A percentile compares a stretch with the other conserved stretches of the same genome.
phyloP scores from a whole-genome alignment of 1,140 invertebrate species.

The Calliopsis andreniformis region DNA sequence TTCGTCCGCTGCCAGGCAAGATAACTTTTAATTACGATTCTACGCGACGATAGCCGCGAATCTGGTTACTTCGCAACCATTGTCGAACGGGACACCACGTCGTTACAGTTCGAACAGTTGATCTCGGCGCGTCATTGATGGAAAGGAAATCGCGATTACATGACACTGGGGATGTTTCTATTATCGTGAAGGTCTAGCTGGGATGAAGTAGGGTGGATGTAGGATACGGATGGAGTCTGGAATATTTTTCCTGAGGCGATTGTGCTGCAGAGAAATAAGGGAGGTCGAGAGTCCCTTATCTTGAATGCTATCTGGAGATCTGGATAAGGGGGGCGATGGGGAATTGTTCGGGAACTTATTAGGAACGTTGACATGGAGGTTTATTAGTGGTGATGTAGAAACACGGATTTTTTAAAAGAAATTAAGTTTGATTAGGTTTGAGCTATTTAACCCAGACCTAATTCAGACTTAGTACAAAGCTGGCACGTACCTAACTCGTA shows the following conservation, averaged over 20 bases:
- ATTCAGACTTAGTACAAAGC: too few relatives aligned
- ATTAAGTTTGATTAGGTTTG: too few relatives aligned
- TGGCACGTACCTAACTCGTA: too few relatives aligned
- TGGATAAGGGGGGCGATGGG: too few relatives aligned
- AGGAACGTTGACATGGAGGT: too few relatives aligned
- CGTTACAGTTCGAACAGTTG: neutral
- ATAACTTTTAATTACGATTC: constrained; percentile 36
- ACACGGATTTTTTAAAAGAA: too few relatives aligned
- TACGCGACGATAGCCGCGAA: neutral
- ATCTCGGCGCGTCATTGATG: too few relatives aligned
- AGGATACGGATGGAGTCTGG: neutral
- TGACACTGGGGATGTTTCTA: neutral
- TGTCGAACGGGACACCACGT: neutral
- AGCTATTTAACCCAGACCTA: too few relatives aligned
- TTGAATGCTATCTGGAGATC: neutral
- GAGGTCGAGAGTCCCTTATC: neutral
- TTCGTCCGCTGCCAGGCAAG: neutral
- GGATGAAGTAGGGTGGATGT: neutral
- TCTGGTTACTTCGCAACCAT: neutral
- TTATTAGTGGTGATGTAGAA: too few relatives aligned
- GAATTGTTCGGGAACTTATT: too few relatives aligned
- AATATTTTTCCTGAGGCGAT: neutral
- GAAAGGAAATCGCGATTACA: constrained; percentile 6
- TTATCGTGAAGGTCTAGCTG: neutral
- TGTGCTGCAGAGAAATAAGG: neutral